Evolutionary conservation across 1,140 invertebrate genomes (phyloP).

Genomic region (Frieseomelitta varia): DNA sequence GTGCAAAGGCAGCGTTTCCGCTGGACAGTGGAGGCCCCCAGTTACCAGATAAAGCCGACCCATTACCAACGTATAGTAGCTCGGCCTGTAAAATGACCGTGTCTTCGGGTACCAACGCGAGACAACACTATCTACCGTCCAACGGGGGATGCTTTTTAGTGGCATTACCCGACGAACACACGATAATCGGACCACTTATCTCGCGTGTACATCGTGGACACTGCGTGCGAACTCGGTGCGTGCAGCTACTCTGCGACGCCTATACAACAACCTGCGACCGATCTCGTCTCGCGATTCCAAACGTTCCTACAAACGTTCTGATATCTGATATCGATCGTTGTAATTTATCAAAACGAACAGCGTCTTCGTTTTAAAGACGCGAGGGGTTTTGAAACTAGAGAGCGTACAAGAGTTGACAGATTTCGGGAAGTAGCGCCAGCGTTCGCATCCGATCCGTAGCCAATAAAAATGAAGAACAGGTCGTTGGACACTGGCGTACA

Average conservation of each 20-base stretch:
- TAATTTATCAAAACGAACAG: background rate
- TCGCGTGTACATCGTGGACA: conserved; percentile 27
- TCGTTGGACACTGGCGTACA: background rate
- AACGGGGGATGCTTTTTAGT: conserved; percentile 53
- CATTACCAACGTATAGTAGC: conserved; percentile 55
- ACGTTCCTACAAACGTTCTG: too few species aligned
- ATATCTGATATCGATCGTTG: too few species aligned
- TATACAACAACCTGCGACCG: conserved; percentile 14
- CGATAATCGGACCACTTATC: conserved; percentile 59
- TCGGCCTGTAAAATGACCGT: conserved; percentile 58
- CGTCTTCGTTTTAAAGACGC: background rate
- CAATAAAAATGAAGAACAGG: conserved; percentile 32
- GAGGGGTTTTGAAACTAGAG: background rate
- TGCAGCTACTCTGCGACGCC: conserved; percentile 11
- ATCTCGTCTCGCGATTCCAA: background rate
- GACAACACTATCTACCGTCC: conserved; percentile 47
- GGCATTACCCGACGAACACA: conserved; percentile 16
- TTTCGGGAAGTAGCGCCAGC: background rate
- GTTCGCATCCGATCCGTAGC: background rate
- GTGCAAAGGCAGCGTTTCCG: conserved; percentile 24
- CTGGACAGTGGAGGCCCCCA: background rate
- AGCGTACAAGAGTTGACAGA: background rate
- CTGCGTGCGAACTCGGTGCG: conserved; percentile 22
- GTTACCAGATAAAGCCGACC: conserved; percentile 54
- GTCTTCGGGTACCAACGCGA: conserved; percentile 38